phyloP scores from a whole-genome alignment of 92 coral and sea anemone genomes.

The Porites rus region DNA sequence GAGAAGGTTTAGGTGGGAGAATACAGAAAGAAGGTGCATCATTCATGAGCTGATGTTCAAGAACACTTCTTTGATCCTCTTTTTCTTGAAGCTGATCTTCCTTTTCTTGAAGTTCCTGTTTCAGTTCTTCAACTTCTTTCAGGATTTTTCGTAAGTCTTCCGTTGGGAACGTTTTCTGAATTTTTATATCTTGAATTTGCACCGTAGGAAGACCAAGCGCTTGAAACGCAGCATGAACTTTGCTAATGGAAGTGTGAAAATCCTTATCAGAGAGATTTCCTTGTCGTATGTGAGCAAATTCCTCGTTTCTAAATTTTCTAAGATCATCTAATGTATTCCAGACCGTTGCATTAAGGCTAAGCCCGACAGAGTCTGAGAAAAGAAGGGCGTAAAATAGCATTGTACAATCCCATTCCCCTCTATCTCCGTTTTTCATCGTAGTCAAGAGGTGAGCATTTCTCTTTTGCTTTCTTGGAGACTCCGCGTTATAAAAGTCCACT shows the following conservation, averaged over 20 bases:
- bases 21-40: not conserved
- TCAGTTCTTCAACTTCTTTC: constrained; percentile 8
- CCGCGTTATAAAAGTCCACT: no score
- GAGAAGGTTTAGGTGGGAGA: constrained; percentile 6
- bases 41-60: constrained; percentile 4
- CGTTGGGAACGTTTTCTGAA: constrained; percentile 39
- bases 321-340: constrained; percentile 29
- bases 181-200: constrained; percentile 41
- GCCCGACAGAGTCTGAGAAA: constrained; percentile 58
- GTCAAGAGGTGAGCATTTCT: no score
- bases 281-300: constrained; percentile 46
- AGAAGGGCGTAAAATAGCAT: constrained; percentile 52
- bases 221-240: not conserved
- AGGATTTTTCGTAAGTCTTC: constrained; percentile 14
- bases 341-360: not conserved
- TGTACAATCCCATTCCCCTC: no score
- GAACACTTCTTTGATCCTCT: not conserved
- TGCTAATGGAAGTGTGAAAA: constrained; percentile 21
- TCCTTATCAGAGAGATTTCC: constrained; percentile 30
- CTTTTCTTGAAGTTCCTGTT: constrained; percentile 2
- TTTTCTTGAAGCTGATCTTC: not conserved
- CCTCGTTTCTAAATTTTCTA: constrained; percentile 44
- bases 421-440: no score
- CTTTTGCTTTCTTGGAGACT: no score
- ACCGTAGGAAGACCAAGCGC: constrained; percentile 15